Conservation (phyloP, 2,888 invertebrate species). For the Aspidiotus rigidus region DNA sequence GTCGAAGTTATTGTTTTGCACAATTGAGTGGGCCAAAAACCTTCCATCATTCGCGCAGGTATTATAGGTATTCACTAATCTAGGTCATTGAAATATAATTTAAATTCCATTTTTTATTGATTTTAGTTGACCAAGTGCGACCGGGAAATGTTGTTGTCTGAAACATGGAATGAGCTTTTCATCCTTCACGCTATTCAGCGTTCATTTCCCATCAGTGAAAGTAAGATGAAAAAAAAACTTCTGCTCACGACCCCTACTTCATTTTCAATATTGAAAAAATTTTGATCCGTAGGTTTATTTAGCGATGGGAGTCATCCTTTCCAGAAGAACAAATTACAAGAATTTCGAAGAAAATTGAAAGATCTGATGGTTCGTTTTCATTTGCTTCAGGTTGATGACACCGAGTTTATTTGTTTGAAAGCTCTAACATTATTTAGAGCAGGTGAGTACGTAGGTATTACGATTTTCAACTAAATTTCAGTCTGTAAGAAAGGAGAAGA, state of each 20-base stretch:
- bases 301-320: conserved; percentile 1
- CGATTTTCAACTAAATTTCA: neutral
- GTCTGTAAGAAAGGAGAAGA: no score
- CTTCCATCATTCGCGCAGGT: conserved; percentile 67
- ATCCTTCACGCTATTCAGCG: conserved; percentile 74
- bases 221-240: conserved; percentile 48
- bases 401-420: conserved; percentile 78
- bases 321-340: conserved; percentile 21
- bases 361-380: conserved; percentile 58
- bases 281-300: conserved; percentile 6
- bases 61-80: conserved; percentile 25
- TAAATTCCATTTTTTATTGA: neutral
- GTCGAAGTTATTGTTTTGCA: conserved; percentile 63
- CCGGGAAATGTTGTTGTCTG: conserved; percentile 63
- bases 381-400: conserved; percentile 61
- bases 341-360: conserved; percentile 46
- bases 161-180: conserved; percentile 76
- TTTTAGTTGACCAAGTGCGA: conserved; percentile 50
- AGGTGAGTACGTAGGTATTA: conserved; percentile 48
- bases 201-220: conserved; percentile 64
- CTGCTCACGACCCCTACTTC: neutral
- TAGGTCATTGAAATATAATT: no score
- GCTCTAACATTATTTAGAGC: conserved; percentile 70
- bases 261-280: neutral
- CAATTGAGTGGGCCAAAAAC: conserved; percentile 70